Percentiles rank a stretch among this genome's conserved stretches.
Conservation (phyloP, 2,113 vertebrate genomes). For the Pseudolaguvia tuberculata region DNA sequence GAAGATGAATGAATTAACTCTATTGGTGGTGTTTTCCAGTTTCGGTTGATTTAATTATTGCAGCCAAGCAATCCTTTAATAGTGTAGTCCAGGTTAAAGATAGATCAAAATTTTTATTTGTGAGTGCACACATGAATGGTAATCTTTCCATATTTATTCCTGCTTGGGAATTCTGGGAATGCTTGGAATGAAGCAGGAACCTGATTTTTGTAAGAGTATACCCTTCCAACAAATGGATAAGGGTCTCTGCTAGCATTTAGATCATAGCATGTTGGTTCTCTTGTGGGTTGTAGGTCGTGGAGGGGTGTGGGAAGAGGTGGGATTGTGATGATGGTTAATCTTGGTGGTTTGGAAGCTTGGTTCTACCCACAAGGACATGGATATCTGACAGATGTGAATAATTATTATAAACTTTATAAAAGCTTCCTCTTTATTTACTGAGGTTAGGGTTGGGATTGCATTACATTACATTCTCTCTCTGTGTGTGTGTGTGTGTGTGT, state of each 20-base stretch:
- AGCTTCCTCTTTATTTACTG: background rate
- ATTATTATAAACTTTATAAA: background rate
- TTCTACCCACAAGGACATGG: background rate
- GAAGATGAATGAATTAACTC: too few relatives aligned
- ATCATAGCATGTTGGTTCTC: background rate
- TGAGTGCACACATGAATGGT: background rate
- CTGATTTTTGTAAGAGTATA: background rate
- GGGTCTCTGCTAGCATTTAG: background rate
- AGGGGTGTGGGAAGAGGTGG: background rate
- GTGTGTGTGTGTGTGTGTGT: too few relatives aligned
- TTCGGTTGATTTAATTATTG: too few relatives aligned
- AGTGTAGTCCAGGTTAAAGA: too few relatives aligned
- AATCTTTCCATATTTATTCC: background rate
- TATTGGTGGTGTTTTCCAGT: background rate
- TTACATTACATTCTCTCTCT: too few relatives aligned
- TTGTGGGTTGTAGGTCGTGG: background rate
- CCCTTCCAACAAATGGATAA: background rate
- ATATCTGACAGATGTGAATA: background rate
- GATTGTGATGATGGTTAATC: background rate
- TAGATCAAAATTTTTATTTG: too few relatives aligned
- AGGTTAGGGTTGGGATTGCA: too few relatives aligned
- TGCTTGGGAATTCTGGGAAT: background rate
- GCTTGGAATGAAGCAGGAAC: background rate
- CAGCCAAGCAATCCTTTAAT: too few relatives aligned
- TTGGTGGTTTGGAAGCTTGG: background rate